These are phyloP conservation scores for Iguana delicatissima DNA, from an alignment of 2,797 vertebrate species.

Conservation along the genomic window DNA sequence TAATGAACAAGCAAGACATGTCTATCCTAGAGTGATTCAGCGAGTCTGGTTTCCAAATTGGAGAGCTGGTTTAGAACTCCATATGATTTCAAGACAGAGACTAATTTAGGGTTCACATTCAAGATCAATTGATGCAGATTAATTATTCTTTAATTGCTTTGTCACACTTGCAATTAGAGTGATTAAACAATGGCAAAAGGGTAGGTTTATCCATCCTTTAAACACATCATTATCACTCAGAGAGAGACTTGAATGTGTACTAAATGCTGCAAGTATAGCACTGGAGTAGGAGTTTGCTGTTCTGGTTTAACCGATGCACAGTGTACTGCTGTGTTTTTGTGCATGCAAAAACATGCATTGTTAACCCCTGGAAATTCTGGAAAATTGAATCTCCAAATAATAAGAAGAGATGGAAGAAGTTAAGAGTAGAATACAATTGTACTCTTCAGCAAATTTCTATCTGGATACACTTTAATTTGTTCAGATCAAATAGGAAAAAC, in stretches of 20 bases:
- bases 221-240: neutral
- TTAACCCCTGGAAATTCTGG: neutral
- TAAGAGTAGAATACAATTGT: neutral
- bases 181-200: neutral
- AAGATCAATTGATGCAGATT: constrained; percentile 8
- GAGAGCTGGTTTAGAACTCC: neutral
- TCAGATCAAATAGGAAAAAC: neutral
- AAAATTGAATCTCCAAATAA: constrained; percentile 22
- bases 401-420: constrained; percentile 40
- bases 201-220: neutral
- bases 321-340: neutral
- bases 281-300: neutral
- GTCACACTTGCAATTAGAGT: constrained; percentile 5
- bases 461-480: constrained; percentile 23
- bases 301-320: neutral
- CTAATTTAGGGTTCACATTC: neutral
- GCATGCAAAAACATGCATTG: neutral
- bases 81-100: neutral
- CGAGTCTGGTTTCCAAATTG: neutral
- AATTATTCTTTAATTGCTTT: constrained; percentile 21
- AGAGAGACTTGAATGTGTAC: neutral
- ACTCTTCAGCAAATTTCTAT: constrained; percentile 7
- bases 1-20: too few species aligned
- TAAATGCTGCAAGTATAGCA: neutral
- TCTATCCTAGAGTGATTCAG: neutral